Percentiles rank a stretch among this genome's conserved stretches.
These are phyloP conservation scores for Ctenochaetus hawaiiensis DNA, from an alignment of 2,797 vertebrate genomes.

Conservation along the genomic window DNA sequence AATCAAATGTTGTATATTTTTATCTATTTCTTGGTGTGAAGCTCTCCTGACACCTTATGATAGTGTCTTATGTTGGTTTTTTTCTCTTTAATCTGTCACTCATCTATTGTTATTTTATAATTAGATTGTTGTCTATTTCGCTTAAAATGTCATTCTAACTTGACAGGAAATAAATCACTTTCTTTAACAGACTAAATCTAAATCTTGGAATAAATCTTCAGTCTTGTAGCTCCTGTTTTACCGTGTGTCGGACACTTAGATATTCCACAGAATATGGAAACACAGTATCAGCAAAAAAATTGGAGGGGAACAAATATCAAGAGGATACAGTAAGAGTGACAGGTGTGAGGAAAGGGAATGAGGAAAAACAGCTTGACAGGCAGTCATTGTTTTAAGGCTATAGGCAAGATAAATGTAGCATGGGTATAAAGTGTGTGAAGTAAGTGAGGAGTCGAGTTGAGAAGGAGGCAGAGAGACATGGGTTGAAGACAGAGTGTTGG, in stretches of 20 bases:
- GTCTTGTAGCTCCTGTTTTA: constrained; percentile 11
- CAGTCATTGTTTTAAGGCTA: constrained; percentile 58
- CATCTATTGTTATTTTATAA: background rate
- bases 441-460: constrained; percentile 40
- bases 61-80: no score
- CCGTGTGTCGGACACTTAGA: constrained; percentile 35
- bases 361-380: constrained; percentile 49
- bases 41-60: no score
- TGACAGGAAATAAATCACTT: background rate
- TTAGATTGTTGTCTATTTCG: background rate
- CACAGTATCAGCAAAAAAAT: constrained; percentile 47
- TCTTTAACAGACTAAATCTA: no score
- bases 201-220: background rate
- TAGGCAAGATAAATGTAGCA: constrained; percentile 60
- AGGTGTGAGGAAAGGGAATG: constrained; percentile 49
- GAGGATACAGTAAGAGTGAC: constrained; percentile 58
- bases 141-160: background rate
- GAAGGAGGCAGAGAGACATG: constrained; percentile 15
- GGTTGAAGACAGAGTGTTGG: constrained; percentile 19
- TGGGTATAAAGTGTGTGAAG: constrained; percentile 55
- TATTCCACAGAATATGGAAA: constrained; percentile 43
- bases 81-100: background rate
- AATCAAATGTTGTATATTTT: no score
- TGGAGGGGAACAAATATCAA: constrained; percentile 59
- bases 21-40: no score